A percentile compares a stretch with the other conserved stretches of the same genome.
These are phyloP conservation scores for Anoura caudifer DNA, from an alignment of 2,113 vertebrate genomes.

Conservation along the genomic window DNA sequence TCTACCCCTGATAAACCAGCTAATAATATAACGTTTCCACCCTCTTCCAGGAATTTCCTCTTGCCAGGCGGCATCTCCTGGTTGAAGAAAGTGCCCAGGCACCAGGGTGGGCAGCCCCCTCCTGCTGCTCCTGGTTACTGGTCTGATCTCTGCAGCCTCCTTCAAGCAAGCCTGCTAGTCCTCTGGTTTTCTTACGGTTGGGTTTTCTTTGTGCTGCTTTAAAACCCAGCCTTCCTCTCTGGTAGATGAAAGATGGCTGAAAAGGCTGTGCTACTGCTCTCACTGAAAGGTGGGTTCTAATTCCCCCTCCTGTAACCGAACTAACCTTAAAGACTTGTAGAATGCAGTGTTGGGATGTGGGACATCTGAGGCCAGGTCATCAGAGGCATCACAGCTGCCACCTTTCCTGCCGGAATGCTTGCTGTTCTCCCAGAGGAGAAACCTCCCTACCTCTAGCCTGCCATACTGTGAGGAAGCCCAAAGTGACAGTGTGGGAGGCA, in stretches of 20 bases:
- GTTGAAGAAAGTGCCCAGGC: neutral
- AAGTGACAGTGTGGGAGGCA: too few species aligned
- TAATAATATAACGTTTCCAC: neutral
- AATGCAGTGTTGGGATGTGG: neutral
- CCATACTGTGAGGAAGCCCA: neutral
- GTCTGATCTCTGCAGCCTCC: neutral
- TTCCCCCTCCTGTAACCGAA: fast-evolving
- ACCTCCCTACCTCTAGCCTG: fast-evolving
- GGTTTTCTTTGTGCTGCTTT: neutral
- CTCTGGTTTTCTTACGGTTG: neutral
- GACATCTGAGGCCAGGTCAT: neutral
- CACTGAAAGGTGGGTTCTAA: neutral
- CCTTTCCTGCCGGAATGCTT: neutral
- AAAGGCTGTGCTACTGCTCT: neutral
- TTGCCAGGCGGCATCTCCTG: neutral
- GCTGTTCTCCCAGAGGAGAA: neutral
- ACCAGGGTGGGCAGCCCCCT: neutral
- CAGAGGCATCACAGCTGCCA: neutral
- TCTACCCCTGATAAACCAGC: neutral
- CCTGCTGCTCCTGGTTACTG: neutral
- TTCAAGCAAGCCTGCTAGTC: neutral
- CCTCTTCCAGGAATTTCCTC: neutral
- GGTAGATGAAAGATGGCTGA: neutral
- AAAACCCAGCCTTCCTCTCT: neutral
- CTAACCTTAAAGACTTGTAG: neutral